Evolutionary conservation across 2,113 vertebrate genomes (phyloP).

Genomic region (Gadus chalcogrammus): DNA sequence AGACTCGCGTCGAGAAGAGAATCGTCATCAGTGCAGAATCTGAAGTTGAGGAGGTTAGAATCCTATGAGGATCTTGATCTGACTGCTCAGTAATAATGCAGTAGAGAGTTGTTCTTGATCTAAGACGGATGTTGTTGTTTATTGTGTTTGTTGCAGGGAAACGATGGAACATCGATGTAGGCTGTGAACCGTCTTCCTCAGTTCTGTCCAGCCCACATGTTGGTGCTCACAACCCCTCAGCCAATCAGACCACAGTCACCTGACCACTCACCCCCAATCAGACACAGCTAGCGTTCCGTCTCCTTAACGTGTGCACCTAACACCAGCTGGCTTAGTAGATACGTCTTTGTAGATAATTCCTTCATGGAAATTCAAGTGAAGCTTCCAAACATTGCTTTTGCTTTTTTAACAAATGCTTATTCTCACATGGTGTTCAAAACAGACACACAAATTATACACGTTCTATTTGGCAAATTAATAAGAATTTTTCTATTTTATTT

Average conservation of each 20-base stretch:
- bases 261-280: not conserved
- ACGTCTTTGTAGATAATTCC: constrained; percentile 19
- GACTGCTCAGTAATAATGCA: not conserved
- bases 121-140: not conserved
- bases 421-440: constrained; percentile 31
- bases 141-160: constrained; percentile 55
- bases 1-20: constrained; percentile 91
- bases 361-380: constrained; percentile 21
- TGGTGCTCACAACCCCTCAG: not conserved
- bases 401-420: constrained; percentile 17
- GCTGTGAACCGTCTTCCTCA: constrained; percentile 14
- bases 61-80: too few species aligned
- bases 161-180: constrained; percentile 61
- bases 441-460: constrained; percentile 17
- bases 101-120: not conserved
- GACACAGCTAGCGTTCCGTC: not conserved
- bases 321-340: constrained; percentile 18
- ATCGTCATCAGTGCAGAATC: constrained; percentile 91
- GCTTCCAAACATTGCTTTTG: constrained; percentile 15
- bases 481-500: constrained; percentile 30
- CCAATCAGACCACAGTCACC: not conserved
- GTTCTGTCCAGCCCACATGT: not conserved
- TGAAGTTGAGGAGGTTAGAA: constrained; percentile 82
- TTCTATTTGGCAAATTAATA: constrained; percentile 22
- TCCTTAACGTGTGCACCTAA: constrained; percentile 24